Percentiles rank a stretch among this genome's conserved stretches.
Conservation (phyloP, 2,797 vertebrate species). For the Psittacula derbiana region DNA sequence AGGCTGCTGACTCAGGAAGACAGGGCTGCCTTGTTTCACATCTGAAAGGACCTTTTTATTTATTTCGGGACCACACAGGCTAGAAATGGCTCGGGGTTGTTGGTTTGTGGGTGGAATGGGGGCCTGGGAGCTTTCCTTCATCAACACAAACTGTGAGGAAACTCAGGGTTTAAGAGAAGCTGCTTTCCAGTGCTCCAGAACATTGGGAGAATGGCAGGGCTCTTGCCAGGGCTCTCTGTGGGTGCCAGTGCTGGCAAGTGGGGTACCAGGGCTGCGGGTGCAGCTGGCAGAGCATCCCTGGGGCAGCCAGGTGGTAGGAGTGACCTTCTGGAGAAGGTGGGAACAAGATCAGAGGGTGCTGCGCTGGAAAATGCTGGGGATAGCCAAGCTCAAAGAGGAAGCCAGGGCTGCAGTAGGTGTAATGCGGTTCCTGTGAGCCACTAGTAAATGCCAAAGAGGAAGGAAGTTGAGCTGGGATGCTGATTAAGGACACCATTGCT, state of each 20-base stretch:
- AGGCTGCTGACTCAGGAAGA: conserved; percentile 48
- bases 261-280: rapidly evolving
- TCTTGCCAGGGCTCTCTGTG: rapidly evolving
- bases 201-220: rapidly evolving
- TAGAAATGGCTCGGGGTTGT: background rate
- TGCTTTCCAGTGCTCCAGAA: background rate
- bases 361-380: background rate
- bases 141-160: background rate
- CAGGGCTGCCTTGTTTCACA: conserved; percentile 11
- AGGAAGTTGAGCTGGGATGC: background rate
- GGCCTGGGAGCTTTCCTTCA: background rate
- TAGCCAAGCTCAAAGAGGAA: background rate
- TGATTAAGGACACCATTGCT: background rate
- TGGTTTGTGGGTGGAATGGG: background rate
- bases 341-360: background rate
- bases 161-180: background rate
- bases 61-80: conserved; percentile 40
- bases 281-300: background rate
- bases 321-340: background rate
- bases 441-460: background rate
- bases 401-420: background rate
- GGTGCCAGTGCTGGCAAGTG: background rate
- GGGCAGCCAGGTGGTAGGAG: background rate
- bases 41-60: conserved; percentile 41
- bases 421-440: background rate